phyloP scores from a whole-genome alignment of 2,113 vertebrate genomes.

The Charina bottae region DNA sequence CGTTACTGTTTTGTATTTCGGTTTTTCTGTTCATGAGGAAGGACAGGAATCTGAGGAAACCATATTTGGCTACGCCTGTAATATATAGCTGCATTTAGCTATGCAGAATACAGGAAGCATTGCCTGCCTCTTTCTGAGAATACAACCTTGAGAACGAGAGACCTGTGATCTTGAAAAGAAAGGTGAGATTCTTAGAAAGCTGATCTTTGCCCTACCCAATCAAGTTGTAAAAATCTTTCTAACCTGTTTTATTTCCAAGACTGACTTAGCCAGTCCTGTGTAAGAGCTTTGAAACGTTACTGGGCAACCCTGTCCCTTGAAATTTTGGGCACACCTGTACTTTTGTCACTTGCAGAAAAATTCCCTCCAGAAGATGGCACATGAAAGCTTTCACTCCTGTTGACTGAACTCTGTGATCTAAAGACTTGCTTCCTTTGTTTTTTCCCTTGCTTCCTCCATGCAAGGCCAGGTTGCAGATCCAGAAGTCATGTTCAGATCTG shows the following conservation, averaged over 20 bases:
- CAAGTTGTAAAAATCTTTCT: neutral
- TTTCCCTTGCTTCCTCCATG: neutral
- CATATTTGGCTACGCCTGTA: neutral
- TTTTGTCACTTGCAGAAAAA: too few species aligned
- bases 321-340: too few species aligned
- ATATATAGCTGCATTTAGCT: neutral
- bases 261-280: neutral
- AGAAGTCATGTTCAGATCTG: neutral
- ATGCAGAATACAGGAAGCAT: too few species aligned
- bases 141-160: neutral
- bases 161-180: neutral
- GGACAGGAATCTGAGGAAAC: neutral
- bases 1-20: neutral
- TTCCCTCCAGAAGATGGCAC: neutral
- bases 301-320: neutral
- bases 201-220: neutral
- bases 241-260: neutral
- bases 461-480: neutral
- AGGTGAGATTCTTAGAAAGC: neutral
- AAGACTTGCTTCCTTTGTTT: neutral
- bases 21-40: neutral
- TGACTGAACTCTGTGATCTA: neutral
- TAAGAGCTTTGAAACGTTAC: neutral
- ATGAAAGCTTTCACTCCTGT: neutral
- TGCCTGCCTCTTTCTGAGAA: too few species aligned